These are phyloP conservation scores for Oxystoma pomonae DNA, from an alignment of 2,888 invertebrate genomes.

Conservation along the genomic window DNA sequence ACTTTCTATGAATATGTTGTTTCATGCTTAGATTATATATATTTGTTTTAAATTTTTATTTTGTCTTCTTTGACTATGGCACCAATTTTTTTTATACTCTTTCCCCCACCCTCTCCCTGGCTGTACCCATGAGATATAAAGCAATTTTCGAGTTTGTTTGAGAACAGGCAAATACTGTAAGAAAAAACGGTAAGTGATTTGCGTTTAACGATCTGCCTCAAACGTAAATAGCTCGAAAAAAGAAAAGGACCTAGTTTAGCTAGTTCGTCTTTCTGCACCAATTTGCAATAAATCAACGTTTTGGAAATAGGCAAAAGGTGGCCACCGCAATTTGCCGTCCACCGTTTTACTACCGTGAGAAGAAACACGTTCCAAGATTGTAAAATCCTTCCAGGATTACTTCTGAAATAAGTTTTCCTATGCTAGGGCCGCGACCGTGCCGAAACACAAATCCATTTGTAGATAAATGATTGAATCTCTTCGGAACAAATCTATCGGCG, in stretches of 20 bases:
- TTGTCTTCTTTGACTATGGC: no score
- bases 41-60: no score
- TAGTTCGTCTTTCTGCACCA: conserved; percentile 12
- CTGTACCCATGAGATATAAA: no score
- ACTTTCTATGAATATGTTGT: no score
- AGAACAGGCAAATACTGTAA: neutral
- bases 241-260: neutral
- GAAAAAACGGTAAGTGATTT: neutral
- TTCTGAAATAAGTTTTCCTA: conserved; percentile 18
- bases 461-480: conserved; percentile 36
- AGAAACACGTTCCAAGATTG: conserved; percentile 37
- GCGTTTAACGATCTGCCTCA: no score
- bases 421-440: conserved; percentile 17
- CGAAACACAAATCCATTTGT: conserved; percentile 29
- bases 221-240: no score
- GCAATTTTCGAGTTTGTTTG: no score
- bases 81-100: no score
- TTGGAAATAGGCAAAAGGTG: conserved; percentile 25
- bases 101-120: no score
- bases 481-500: conserved; percentile 39
- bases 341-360: conserved; percentile 38
- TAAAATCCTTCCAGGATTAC: conserved; percentile 32
- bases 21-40: no score
- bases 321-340: conserved; percentile 24
- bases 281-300: conserved; percentile 41